Evolutionary conservation across 2,113 vertebrate genomes (phyloP).

Genomic region (Gulo gulo): DNA sequence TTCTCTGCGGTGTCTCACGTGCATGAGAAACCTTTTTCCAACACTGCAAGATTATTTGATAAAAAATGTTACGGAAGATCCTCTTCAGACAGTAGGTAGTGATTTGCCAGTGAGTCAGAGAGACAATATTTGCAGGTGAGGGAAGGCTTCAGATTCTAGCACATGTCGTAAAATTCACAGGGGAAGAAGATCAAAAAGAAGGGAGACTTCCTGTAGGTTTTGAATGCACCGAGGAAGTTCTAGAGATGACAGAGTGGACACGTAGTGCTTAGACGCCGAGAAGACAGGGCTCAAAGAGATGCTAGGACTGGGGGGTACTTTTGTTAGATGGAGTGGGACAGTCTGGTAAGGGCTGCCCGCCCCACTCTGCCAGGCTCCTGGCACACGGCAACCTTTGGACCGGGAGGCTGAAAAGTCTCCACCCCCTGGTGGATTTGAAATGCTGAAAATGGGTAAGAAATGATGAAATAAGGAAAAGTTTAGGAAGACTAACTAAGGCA

Average conservation of each 20-base stretch:
- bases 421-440: background rate
- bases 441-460: background rate
- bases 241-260: background rate
- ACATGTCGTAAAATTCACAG: background rate
- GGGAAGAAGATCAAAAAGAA: background rate
- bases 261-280: background rate
- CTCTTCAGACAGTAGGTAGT: background rate
- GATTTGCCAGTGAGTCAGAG: background rate
- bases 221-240: background rate
- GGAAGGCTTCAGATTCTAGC: background rate
- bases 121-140: background rate
- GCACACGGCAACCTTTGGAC: background rate
- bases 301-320: background rate
- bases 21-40: background rate
- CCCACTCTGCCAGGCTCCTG: background rate
- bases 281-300: background rate
- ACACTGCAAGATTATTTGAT: background rate
- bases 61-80: background rate
- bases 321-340: background rate
- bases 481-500: background rate
- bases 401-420: background rate
- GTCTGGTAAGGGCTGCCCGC: background rate
- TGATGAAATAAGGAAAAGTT: background rate
- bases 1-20: background rate
- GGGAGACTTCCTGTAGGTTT: background rate